Evolutionary conservation across 2,113 vertebrate species (phyloP).

Genomic region (Oceanites oceanicus): DNA sequence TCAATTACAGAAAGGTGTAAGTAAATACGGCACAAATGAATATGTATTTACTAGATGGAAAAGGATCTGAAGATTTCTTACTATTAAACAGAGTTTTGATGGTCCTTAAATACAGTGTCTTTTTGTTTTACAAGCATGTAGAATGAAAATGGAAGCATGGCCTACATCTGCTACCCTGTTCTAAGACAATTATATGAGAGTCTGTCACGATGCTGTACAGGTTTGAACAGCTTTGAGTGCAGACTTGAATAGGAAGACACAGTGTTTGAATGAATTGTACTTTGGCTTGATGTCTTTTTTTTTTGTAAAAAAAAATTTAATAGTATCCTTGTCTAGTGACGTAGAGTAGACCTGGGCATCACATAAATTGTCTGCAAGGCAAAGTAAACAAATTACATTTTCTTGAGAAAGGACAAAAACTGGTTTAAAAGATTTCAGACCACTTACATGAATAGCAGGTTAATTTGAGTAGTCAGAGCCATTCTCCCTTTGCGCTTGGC

Average conservation of each 20-base stretch:
- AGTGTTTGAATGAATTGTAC: neutral
- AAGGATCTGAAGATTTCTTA: neutral
- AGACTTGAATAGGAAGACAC: neutral
- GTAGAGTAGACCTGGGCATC: neutral
- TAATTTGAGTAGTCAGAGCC: neutral
- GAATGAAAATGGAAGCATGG: neutral
- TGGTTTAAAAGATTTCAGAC: neutral
- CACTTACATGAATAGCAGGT: neutral
- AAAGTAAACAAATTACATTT: neutral
- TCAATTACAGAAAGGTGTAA: neutral
- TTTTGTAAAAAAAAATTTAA: neutral
- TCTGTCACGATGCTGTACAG: neutral
- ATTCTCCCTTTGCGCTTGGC: neutral
- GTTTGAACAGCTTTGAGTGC: neutral
- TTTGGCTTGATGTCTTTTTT: neutral
- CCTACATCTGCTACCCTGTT: neutral
- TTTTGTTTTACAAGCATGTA: accelerated
- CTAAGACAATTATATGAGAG: neutral
- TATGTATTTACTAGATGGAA: neutral
- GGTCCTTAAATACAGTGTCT: neutral
- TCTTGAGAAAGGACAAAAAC: neutral
- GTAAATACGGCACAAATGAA: neutral
- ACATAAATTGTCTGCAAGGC: neutral
- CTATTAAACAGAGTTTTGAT: neutral
- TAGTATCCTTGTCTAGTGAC: neutral